phyloP scores from a whole-genome alignment of 2,888 invertebrate genomes.

The Chouioia cunea region DNA sequence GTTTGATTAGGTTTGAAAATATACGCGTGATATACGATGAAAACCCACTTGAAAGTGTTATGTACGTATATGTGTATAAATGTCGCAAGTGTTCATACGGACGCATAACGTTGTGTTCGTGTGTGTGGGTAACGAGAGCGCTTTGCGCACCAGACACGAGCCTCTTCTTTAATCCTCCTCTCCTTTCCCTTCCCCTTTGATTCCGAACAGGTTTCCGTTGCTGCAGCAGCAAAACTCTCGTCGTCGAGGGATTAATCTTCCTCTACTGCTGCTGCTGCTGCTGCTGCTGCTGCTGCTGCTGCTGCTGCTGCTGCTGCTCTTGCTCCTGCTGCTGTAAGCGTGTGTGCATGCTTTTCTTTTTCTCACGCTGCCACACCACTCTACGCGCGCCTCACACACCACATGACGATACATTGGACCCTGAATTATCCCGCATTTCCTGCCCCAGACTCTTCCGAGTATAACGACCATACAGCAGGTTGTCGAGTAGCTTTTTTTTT shows the following conservation, averaged over 20 bases:
- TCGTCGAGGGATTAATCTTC: slow-evolving; percentile 24
- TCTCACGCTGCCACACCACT: slow-evolving; percentile 42
- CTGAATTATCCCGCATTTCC: slow-evolving; percentile 50
- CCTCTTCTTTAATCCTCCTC: slow-evolving; percentile 23
- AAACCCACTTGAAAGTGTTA: no score
- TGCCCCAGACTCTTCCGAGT: slow-evolving; percentile 20
- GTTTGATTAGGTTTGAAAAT: no score
- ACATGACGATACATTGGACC: slow-evolving; percentile 12
- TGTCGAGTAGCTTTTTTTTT: background rate
- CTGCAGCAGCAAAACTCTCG: background rate
- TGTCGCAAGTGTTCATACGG: no score
- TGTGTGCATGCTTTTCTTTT: slow-evolving; percentile 46
- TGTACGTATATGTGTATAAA: background rate
- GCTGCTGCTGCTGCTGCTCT: no score
- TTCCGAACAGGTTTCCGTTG: slow-evolving; percentile 34
- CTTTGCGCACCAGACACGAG: background rate
- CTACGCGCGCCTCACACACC: no score
- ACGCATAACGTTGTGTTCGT: no score
- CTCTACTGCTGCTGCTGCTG: slow-evolving; percentile 14
- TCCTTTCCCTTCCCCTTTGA: slow-evolving; percentile 11
- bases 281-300: slow-evolving; percentile 3
- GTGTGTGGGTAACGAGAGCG: no score
- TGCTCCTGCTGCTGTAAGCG: slow-evolving; percentile 9
- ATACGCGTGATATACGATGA: no score
- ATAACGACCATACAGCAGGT: slow-evolving; percentile 10